phyloP scores from a whole-genome alignment of 2,113 vertebrate species.

The Oreotragus oreotragus region DNA sequence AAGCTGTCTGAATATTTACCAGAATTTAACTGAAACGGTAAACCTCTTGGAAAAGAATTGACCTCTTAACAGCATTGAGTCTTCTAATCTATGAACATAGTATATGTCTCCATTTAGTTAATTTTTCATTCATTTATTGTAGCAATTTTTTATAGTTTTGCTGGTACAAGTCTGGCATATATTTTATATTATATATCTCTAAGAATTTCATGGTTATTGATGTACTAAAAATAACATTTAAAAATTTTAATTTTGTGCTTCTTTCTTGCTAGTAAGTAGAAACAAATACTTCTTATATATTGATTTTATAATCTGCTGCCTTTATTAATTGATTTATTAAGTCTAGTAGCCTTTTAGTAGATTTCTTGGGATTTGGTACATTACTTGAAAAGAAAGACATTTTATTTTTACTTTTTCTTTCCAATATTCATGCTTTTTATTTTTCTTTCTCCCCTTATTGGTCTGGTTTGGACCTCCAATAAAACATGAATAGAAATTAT shows the following conservation, averaged over 20 bases:
- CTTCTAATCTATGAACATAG: neutral
- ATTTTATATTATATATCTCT: neutral
- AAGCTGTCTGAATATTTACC: neutral
- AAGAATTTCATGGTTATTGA: neutral
- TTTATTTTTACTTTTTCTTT: neutral
- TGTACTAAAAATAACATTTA: neutral
- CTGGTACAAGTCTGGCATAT: neutral
- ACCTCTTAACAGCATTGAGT: neutral
- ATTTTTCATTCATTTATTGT: neutral
- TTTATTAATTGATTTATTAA: neutral
- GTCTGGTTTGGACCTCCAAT: neutral
- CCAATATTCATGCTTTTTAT: neutral
- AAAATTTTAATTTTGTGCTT: neutral
- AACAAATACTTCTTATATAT: neutral
- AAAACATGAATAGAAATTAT: neutral
- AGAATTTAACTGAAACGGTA: neutral
- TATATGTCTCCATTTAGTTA: neutral
- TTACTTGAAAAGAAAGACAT: neutral
- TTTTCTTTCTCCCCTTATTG: neutral
- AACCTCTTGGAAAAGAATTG: neutral
- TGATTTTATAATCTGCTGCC: neutral
- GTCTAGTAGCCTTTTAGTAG: neutral
- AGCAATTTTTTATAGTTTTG: neutral
- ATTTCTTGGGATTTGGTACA: neutral
- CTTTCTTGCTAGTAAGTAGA: neutral